These are phyloP conservation scores for Linurgus olivaceus DNA, from an alignment of 2,797 vertebrate genomes.

Conservation along the genomic window DNA sequence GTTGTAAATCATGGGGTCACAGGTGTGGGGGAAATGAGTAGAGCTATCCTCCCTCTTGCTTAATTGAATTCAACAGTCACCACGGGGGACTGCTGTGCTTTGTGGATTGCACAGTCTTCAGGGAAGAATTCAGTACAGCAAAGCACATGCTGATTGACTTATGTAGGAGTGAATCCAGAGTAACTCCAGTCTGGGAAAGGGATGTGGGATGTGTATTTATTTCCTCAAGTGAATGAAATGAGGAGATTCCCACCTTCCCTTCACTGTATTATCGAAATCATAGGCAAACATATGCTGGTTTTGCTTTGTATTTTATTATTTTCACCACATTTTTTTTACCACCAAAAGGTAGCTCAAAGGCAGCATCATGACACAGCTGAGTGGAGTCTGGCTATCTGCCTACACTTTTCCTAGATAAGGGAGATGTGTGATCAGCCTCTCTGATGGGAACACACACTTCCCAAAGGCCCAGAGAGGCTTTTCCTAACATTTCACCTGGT, in stretches of 20 bases:
- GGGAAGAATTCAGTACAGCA: background rate
- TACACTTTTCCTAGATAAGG: rapidly evolving
- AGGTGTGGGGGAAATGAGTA: rapidly evolving
- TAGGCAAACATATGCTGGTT: background rate
- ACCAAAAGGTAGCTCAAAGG: background rate
- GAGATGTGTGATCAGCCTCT: background rate
- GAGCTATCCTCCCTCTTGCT: background rate
- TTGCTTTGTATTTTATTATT: background rate
- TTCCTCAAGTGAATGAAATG: background rate
- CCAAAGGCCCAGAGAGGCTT: background rate
- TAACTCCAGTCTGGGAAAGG: background rate
- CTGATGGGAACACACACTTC: background rate
- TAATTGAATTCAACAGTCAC: background rate
- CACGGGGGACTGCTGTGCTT: background rate
- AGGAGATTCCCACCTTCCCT: background rate
- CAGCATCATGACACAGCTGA: background rate
- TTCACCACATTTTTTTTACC: background rate
- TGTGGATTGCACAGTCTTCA: background rate
- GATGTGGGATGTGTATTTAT: background rate
- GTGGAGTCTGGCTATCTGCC: background rate
- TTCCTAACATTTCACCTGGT: rapidly evolving
- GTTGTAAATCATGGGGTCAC: rapidly evolving
- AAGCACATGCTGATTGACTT: background rate
- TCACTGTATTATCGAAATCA: background rate
- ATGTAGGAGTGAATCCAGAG: background rate